A percentile compares a stretch with the other conserved stretches of the same genome.
These are phyloP conservation scores for Ibycter americanus DNA, from an alignment of 2,797 vertebrate genomes.

Conservation along the genomic window DNA sequence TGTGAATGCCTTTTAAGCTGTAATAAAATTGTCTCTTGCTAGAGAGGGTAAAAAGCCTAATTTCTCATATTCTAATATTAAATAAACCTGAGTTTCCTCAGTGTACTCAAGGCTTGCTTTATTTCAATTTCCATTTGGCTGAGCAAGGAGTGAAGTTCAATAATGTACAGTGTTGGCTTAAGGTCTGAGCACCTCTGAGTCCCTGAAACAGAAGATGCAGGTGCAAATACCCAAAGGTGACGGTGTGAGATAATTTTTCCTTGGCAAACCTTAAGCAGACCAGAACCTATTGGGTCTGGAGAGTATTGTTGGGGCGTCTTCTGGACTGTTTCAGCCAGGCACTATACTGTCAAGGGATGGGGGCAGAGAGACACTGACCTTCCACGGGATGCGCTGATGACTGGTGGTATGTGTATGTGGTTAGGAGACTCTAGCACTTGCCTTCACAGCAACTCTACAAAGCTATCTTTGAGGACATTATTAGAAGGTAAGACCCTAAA, in stretches of 20 bases:
- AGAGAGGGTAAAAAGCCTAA: background rate
- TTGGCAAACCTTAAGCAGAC: background rate
- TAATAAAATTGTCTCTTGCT: background rate
- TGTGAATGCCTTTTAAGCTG: background rate
- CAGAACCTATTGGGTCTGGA: background rate
- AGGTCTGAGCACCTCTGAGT: background rate
- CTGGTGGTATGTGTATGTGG: accelerated
- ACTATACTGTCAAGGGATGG: accelerated
- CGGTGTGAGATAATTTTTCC: background rate
- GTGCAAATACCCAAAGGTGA: background rate
- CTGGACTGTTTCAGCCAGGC: background rate
- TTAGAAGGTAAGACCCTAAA: background rate
- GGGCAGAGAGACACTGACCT: background rate
- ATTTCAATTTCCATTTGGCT: background rate
- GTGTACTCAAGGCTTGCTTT: background rate
- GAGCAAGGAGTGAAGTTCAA: background rate
- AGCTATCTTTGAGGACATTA: background rate
- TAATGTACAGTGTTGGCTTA: background rate
- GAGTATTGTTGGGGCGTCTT: background rate
- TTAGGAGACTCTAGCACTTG: background rate
- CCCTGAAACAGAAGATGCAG: background rate
- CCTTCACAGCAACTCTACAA: background rate
- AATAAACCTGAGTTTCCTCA: background rate
- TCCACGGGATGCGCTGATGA: background rate
- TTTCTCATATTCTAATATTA: background rate